Evolutionary conservation across 2,888 invertebrate genomes (phyloP), one percentile per base, ranked within the genome.

Genomic region (Eumacrocentrus americanus): DNA sequence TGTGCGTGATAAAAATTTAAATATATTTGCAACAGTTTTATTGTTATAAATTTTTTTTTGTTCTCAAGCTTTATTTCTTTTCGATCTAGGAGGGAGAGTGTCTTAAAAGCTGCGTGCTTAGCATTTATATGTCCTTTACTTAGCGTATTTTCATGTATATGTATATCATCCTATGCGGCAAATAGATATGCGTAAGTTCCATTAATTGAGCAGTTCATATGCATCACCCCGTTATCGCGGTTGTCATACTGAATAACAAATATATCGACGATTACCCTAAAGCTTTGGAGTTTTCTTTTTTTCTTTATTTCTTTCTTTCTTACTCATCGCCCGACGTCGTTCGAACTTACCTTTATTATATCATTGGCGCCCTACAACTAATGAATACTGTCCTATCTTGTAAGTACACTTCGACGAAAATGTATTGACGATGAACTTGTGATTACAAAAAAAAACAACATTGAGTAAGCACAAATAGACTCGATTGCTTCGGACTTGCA

Each of bases 241-340:
- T 69, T 66, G 61, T 67, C 50, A 60, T 59, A 62, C 40, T 56
- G 53, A 58, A 58, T 50, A 57, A 56, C 61, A 11, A 16, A 18
- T 29, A 74, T 71, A 71, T 65, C 70, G 69, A 72, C 71, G 66
- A 71, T 79, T 74, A 77, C 71, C 68, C 77, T 77, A 79, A 75
- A 76, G 72, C 79, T 80, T 80, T 80, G 79, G 79, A 80, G 75
- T 51, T 67, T 70, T 71, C 72, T 71, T 72, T 69, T 70, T 46
- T 5, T 68, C 53, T 70, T 73, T 66, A 67, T 69, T 67, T 67
- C 65, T 72, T 69, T n/a, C n/a, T n/a, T n/a, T n/a, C n/a, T n/a
- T n/a, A n/a, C 29, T 29, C 4, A 29, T 6, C 29, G 29, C 29
- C 9, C 29, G 29, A 65, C 67, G 29, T 35, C 18, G 59, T 61